Conservation (phyloP, 2,888 invertebrate species). For the Parnassius smintheus region DNA sequence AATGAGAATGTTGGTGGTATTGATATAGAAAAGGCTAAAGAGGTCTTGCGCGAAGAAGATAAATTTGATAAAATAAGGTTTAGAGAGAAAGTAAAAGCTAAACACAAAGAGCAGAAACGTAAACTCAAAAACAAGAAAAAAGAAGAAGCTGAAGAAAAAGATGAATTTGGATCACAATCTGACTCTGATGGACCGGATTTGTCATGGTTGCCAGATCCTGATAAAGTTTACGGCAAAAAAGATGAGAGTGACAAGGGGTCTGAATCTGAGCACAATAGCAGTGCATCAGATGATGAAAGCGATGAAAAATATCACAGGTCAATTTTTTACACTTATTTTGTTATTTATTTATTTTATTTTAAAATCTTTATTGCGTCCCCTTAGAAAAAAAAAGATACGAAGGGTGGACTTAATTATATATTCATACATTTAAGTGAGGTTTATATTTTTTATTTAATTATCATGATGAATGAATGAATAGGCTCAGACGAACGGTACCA, state of each 20-base stretch:
- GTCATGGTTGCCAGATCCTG: constrained; percentile 93
- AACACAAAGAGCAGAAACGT: constrained; percentile 86
- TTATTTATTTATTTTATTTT: too few species aligned
- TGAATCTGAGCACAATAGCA: constrained; percentile 40
- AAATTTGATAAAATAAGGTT: constrained; percentile 91
- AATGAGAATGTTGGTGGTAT: constrained; percentile 88
- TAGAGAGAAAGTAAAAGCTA: constrained; percentile 89
- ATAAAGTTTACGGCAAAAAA: constrained; percentile 85
- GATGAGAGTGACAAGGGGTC: constrained; percentile 37
- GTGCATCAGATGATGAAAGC: constrained; percentile 37
- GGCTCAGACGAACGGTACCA: too few species aligned
- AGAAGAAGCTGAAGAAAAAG: constrained; percentile 74
- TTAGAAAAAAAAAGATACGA: too few species aligned
- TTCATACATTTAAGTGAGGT: too few species aligned
- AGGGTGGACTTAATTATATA: too few species aligned
- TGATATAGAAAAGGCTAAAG: constrained; percentile 90
- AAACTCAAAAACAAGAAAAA: constrained; percentile 83
- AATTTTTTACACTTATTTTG: background rate
- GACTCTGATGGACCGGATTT: constrained; percentile 85
- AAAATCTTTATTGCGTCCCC: too few species aligned
- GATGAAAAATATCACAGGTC: constrained; percentile 65
- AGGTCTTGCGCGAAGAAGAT: constrained; percentile 91
- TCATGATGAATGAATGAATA: too few species aligned
- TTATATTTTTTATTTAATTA: too few species aligned
- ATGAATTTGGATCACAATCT: constrained; percentile 81